phyloP scores from a whole-genome alignment of 1,140 invertebrate genomes.

The Drosophila burlai region DNA sequence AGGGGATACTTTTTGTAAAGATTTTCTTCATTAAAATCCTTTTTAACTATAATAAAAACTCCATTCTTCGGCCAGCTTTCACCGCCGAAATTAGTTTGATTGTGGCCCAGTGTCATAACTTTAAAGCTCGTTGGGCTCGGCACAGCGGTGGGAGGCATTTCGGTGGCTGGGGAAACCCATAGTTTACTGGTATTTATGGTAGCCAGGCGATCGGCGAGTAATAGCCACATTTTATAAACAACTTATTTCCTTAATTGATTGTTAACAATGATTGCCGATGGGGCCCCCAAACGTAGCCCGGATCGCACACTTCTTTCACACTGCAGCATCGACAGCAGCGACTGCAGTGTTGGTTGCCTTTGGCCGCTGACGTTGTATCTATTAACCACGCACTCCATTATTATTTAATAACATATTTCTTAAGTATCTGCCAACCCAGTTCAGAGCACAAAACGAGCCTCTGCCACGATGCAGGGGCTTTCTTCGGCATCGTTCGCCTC shows the following conservation, averaged over 20 bases:
- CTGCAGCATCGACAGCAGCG: constrained; percentile 31
- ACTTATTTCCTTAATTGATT: constrained; percentile 85
- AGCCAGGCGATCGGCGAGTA: constrained; percentile 59
- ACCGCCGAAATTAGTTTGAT: constrained; percentile 10
- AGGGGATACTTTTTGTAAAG: neutral
- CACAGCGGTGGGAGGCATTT: constrained; percentile 17
- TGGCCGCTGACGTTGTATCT: constrained; percentile 73
- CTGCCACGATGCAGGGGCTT: constrained; percentile 35
- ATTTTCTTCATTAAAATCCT: neutral
- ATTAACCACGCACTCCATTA: constrained; percentile 84
- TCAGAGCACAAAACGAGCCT: constrained; percentile 78
- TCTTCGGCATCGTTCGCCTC: constrained; percentile 49
- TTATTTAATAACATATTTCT: constrained; percentile 84
- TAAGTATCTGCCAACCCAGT: constrained; percentile 84
- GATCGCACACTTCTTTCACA: constrained; percentile 76
- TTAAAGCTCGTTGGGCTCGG: constrained; percentile 10
- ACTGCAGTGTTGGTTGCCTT: constrained; percentile 47
- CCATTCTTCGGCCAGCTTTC: constrained; percentile 22
- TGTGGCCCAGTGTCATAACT: constrained; percentile 59
- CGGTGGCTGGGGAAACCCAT: constrained; percentile 46
- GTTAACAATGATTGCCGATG: constrained; percentile 81
- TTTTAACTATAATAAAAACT: neutral
- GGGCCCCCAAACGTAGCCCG: constrained; percentile 38
- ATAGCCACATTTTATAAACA: constrained; percentile 84
- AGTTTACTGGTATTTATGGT: constrained; percentile 72